phyloP scores from a whole-genome alignment of 35 echinoderm and acorn worm species.

The Ophiothrix spiculata region DNA sequence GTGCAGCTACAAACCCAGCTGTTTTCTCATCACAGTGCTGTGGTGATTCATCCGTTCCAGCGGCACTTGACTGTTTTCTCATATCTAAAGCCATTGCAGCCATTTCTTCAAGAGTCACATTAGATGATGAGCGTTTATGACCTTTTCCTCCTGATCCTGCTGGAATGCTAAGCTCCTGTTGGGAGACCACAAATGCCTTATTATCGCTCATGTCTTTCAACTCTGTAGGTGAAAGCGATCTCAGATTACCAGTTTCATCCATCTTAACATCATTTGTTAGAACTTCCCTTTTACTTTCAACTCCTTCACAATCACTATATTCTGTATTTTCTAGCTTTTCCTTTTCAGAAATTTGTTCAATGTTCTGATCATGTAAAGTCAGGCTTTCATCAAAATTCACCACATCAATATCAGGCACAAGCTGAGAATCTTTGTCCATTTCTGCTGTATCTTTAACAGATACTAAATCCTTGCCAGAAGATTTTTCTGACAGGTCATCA shows the following conservation, averaged over 20 bases:
- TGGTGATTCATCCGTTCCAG: not conserved
- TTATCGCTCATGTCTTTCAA: conserved; percentile 1
- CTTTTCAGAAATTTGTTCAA: too few relatives aligned
- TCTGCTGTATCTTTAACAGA: too few relatives aligned
- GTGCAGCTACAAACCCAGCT: not conserved
- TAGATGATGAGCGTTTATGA: not conserved
- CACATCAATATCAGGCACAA: too few relatives aligned
- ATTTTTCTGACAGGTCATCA: too few relatives aligned
- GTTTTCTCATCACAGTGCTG: not conserved
- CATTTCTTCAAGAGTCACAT: not conserved
- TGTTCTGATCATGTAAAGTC: too few relatives aligned
- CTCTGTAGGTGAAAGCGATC: not conserved
- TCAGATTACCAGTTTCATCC: not conserved
- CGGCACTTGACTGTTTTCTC: not conserved
- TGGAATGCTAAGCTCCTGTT: not conserved
- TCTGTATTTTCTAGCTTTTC: too few relatives aligned
- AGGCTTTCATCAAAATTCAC: too few relatives aligned
- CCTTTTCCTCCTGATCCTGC: not conserved
- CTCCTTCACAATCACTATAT: too few relatives aligned
- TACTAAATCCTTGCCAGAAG: too few relatives aligned
- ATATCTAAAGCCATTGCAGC: not conserved
- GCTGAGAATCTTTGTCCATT: too few relatives aligned
- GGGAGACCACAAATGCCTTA: not conserved
- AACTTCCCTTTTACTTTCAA: too few relatives aligned
- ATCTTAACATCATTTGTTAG: not conserved